A percentile compares a stretch with the other conserved stretches of the same genome.
Evolutionary conservation across 2,113 vertebrate species (phyloP).

Genomic region (Junco hyemalis): DNA sequence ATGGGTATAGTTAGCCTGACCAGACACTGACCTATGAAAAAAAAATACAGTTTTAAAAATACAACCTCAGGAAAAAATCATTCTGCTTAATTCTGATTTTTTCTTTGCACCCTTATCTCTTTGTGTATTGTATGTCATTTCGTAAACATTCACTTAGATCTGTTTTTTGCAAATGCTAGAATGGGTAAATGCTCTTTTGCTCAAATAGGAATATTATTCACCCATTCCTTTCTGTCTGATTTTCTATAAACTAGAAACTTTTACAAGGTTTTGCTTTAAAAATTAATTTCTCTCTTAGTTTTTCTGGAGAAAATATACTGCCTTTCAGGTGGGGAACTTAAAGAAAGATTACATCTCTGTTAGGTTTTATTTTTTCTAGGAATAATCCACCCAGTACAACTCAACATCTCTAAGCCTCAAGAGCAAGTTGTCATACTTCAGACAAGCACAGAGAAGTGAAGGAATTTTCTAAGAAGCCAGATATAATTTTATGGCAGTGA

Average conservation of each 20-base stretch:
- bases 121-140: background rate
- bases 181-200: background rate
- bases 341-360: background rate
- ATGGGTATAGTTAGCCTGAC: background rate
- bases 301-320: background rate
- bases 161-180: background rate
- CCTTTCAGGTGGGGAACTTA: background rate
- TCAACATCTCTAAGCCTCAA: background rate
- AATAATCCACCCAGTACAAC: background rate
- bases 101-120: background rate
- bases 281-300: background rate
- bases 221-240: background rate
- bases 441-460: slow-evolving; percentile 5
- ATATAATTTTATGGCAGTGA: slow-evolving; percentile 22
- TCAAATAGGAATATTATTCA: background rate
- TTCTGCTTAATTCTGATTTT: background rate
- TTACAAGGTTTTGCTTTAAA: background rate
- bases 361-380: slow-evolving; percentile 17
- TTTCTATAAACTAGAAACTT: background rate
- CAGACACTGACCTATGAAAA: background rate
- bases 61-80: background rate
- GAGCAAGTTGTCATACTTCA: slow-evolving; percentile 1
- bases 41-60: background rate
- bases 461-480: slow-evolving; percentile 26
- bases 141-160: background rate